Base-by-base conservation (phyloP, 2,888 invertebrate genomes). In the Heliconius sara region DNA sequence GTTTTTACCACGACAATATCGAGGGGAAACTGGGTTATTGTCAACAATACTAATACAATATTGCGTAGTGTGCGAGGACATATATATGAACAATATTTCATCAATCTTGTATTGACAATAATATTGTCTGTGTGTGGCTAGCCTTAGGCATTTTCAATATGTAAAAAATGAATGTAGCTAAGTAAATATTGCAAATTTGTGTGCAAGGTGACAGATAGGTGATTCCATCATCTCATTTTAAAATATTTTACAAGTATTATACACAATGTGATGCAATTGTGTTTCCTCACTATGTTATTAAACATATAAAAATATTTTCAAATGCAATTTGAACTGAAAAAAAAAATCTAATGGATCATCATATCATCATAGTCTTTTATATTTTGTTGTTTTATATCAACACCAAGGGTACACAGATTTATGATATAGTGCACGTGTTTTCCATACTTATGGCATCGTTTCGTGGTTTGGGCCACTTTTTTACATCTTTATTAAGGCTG, bases 391-490 rank as follows among this genome's bases (percentile, higher is more conserved):
- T 68, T 68, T 68, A n/a, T n/a, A 34, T 10, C 12, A 68, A 13
- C 67, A n/a, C 39, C 68, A 70, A 43, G 68, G 30, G 22, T 72
- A 22, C 30, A 13, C 52, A 52, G 72, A 52, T 72, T 52, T 72
- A 72, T 57, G 72, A 47, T 52, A 34, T 57, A 27, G 5, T 30
- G 27, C 72, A 72, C 34, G 27, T 52, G 57, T 57, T 72, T 72
- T 52, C 57, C 72, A 72, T 72, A 57, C 57, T 57, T 57, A 57
- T 57, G 30, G 27, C 13, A 12, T 72, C 52, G 34, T n/a, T 30
- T 72, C 9, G 47, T 57, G 30, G 72, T 13, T 12, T 30, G 13
- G 3, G 34, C 34, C 57, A 30, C 13, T 34, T 22, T 52, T 72
- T n/a, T 57, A 22, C 30, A 3, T n/a, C 52, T 72, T 57, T 34